Evolutionary conservation across 1,140 invertebrate species (phyloP).

Genomic region (Plectus sambesii): DNA sequence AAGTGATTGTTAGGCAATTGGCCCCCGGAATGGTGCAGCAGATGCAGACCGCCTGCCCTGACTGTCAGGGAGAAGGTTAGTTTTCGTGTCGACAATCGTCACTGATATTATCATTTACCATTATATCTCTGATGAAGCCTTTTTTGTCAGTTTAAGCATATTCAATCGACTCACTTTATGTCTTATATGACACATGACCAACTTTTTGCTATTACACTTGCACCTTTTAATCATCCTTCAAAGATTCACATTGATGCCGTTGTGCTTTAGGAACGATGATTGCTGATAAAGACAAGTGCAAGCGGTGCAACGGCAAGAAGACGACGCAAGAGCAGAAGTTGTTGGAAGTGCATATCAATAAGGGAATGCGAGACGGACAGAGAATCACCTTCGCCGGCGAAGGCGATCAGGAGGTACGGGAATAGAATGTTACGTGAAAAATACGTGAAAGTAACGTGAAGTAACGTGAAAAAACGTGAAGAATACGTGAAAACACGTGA

Average conservation of each 20-base stretch:
- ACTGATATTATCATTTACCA: no score
- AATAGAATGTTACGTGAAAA: no score
- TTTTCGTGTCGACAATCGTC: no score
- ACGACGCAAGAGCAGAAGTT: slow-evolving; percentile 52
- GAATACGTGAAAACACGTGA: no score
- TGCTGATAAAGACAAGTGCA: slow-evolving; percentile 65
- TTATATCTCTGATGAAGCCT: no score
- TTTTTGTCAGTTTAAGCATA: neutral
- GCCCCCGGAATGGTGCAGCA: slow-evolving; percentile 52
- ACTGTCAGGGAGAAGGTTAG: slow-evolving; percentile 37
- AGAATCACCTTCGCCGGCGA: slow-evolving; percentile 48
- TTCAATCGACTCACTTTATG: neutral
- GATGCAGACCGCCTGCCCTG: slow-evolving; percentile 47
- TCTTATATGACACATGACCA: no score
- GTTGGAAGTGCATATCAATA: slow-evolving; percentile 54
- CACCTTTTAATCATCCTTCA: no score
- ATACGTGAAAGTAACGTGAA: no score
- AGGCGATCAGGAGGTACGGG: slow-evolving; percentile 54
- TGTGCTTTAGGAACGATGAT: slow-evolving; percentile 56
- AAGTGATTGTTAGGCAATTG: slow-evolving; percentile 47
- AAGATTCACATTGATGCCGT: slow-evolving; percentile 14
- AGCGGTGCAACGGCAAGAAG: slow-evolving; percentile 57
- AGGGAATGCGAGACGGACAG: slow-evolving; percentile 54
- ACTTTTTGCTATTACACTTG: no score
- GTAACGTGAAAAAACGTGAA: no score